A percentile compares a stretch with the other conserved stretches of the same genome.
Evolutionary conservation across 2,113 vertebrate species (phyloP).

Genomic region (Cyprinus carpio): DNA sequence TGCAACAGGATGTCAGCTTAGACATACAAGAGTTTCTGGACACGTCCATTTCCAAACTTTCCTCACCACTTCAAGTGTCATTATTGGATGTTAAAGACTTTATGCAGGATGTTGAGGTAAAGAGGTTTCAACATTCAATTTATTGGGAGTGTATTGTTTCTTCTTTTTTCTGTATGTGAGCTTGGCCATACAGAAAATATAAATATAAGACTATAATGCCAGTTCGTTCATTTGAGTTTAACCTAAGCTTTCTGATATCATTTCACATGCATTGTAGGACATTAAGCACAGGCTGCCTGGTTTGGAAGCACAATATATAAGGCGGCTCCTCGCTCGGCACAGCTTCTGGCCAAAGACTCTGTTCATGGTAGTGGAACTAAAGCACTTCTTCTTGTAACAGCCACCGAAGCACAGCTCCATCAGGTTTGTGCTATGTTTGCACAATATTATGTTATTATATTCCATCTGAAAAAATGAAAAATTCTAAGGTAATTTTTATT

Average conservation of each 20-base stretch:
- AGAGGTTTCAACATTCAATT: too few relatives aligned
- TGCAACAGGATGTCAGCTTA: too few relatives aligned
- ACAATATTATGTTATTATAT: background rate
- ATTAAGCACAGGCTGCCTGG: slow-evolving; percentile 86
- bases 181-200: background rate
- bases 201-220: background rate
- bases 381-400: slow-evolving; percentile 80
- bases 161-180: background rate
- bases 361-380: slow-evolving; percentile 81
- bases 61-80: too few relatives aligned
- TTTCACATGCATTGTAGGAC: slow-evolving; percentile 72
- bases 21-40: too few relatives aligned
- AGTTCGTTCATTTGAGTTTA: background rate
- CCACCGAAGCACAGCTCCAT: slow-evolving; percentile 84
- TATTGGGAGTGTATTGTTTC: too few relatives aligned
- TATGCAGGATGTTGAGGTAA: too few relatives aligned
- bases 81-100: too few relatives aligned
- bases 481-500: too few relatives aligned
- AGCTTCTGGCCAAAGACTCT: slow-evolving; percentile 85
- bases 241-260: slow-evolving; percentile 6
- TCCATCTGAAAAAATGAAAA: background rate
- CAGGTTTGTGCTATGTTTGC: slow-evolving; percentile 74
- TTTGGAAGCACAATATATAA: slow-evolving; percentile 92
- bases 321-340: slow-evolving; percentile 79
- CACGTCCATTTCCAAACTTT: too few relatives aligned